Conservation (phyloP, 1,140 invertebrate genomes). For the Oedothorax gibbosus region DNA sequence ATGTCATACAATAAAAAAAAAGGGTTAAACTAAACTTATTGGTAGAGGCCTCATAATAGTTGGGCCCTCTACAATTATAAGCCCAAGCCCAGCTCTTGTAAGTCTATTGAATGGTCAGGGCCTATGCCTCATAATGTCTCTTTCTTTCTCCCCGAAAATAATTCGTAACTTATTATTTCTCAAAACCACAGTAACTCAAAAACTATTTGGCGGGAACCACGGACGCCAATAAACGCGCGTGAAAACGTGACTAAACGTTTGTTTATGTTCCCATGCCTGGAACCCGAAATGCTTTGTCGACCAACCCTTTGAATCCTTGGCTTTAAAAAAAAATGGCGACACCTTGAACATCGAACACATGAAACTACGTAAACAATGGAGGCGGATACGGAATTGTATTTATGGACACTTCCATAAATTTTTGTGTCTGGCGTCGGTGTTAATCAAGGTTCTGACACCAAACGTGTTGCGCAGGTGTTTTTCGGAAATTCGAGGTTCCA, state of each 20-base stretch:
- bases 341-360: background rate
- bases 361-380: slow-evolving; percentile 15
- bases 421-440: background rate
- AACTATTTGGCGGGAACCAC: too few relatives aligned
- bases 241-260: slow-evolving; percentile 14
- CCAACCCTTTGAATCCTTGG: background rate
- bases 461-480: slow-evolving; percentile 27
- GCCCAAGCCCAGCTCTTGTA: too few relatives aligned
- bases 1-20: too few relatives aligned
- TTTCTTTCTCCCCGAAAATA: too few relatives aligned
- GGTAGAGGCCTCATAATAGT: too few relatives aligned
- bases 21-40: too few relatives aligned
- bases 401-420: slow-evolving; percentile 21
- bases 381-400: background rate
- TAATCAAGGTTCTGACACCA: slow-evolving; percentile 18
- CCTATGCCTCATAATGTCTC: too few relatives aligned
- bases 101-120: too few relatives aligned
- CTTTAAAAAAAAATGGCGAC: background rate
- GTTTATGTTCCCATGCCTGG: background rate
- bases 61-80: too few relatives aligned
- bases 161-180: too few relatives aligned
- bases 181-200: too few relatives aligned
- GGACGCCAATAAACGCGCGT: too few relatives aligned
- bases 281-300: background rate
- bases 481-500: background rate